Evolutionary conservation across 2,797 vertebrate genomes (phyloP), one percentile per base, ranked within the genome.

Genomic region (Lacerta viridis): DNA sequence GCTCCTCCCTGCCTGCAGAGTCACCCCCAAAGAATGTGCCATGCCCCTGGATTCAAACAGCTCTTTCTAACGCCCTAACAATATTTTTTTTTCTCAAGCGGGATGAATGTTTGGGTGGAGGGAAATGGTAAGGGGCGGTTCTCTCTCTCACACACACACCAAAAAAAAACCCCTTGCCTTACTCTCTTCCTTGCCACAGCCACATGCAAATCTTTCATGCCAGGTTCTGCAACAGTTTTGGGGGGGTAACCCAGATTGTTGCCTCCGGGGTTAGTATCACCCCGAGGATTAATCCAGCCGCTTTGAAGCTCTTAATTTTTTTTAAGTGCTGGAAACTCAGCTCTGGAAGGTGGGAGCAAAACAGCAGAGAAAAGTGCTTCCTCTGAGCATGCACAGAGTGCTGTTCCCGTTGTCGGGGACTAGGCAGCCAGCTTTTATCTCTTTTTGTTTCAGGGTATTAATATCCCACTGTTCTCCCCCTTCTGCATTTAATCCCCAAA

Each of bases 21-120:
- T 89, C 88, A 89, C 46, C 83, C 84, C 79, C 71, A 86, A 89
- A 69, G 84, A 89, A 89, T 89, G 88, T 1, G 78, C 43, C 25
- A 6, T 11, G 11, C 78, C 78, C 82, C 39, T 25, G 23, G 6
- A 4, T 69, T 46, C 36, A 11, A 84, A 43, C 33, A 1, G 79
- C 25, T 23, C 86, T 81, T 43, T 61, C 23, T 27, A 17, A 4
- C 5, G 11, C 43, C 36, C 72, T 18, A 23, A 39, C 72, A 36
- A n/a, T 13, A 29, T n/a, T n/a, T 55, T 15, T 15, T 50, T 55
- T 55, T 13, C 18, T 64, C 10, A 4, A 20, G 66, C 15, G 59
- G 10, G 64, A 43, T 9, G 46, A 18, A 27, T 13, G 25, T 3
- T 11, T 27, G 27, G 55, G 55, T 23, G 66, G n/a, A 1, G 2